A percentile compares a stretch with the other conserved stretches of the same genome.
These are phyloP conservation scores for Platorchestia sp. DNA, from an alignment of 1,140 invertebrate genomes.

Conservation along the genomic window DNA sequence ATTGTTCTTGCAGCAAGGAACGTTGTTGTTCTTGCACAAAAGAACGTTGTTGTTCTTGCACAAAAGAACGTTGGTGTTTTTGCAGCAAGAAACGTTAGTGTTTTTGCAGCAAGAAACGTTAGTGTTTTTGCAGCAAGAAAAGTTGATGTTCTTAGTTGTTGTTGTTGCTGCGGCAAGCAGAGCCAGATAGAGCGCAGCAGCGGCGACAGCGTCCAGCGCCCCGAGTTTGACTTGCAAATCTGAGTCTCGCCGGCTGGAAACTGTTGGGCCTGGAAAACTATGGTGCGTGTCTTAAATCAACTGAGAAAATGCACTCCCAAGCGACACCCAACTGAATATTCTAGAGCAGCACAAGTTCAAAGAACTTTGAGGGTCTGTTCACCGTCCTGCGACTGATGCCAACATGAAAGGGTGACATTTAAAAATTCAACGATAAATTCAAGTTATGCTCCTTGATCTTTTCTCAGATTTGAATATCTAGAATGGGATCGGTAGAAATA, in stretches of 20 bases:
- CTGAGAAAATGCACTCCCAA: not conserved
- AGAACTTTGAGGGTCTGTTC: not conserved
- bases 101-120: too few relatives aligned
- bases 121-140: too few relatives aligned
- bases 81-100: too few relatives aligned
- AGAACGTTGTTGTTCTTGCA: too few relatives aligned
- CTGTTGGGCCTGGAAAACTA: not conserved
- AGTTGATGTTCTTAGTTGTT: too few relatives aligned
- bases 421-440: not conserved
- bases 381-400: not conserved
- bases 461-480: not conserved
- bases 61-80: too few relatives aligned
- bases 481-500: not conserved
- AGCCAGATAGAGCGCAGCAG: too few relatives aligned
- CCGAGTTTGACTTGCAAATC: not conserved
- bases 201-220: not conserved
- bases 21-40: too few relatives aligned
- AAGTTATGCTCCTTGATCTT: not conserved
- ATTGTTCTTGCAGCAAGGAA: too few relatives aligned
- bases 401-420: not conserved
- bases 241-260: not conserved
- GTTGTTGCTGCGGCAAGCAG: too few relatives aligned
- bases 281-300: not conserved
- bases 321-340: conserved; percentile 30
- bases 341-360: not conserved